Evolutionary conservation across 2,888 invertebrate genomes (phyloP).

Genomic region (Trachelus stipa): DNA sequence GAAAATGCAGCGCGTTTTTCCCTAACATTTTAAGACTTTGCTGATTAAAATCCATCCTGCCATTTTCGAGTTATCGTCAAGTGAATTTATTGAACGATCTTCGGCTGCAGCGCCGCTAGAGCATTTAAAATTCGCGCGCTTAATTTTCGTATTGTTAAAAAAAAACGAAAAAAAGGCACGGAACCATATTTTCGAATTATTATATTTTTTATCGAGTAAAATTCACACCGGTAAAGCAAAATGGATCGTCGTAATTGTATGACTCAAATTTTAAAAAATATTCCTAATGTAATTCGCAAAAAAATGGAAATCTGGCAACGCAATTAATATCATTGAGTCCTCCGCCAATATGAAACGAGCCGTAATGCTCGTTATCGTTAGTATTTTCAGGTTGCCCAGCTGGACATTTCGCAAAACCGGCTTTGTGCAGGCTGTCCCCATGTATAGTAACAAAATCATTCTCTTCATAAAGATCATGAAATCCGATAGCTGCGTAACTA

Average conservation of each 20-base stretch:
- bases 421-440: constrained; percentile 1
- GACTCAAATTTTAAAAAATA: too few species aligned
- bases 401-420: constrained; percentile 9
- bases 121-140: too few species aligned
- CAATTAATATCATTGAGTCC: constrained; percentile 11
- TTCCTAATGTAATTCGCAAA: not conserved
- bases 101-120: too few species aligned
- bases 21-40: too few species aligned
- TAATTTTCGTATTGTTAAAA: too few species aligned
- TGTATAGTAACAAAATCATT: constrained; percentile 11
- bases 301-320: not conserved
- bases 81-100: too few species aligned
- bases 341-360: not conserved
- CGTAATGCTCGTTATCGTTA: not conserved
- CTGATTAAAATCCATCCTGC: too few species aligned
- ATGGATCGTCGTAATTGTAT: not conserved
- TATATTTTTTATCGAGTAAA: too few species aligned
- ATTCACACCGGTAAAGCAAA: not conserved
- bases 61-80: too few species aligned
- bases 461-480: constrained; percentile 8
- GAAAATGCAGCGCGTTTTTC: too few species aligned
- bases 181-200: too few species aligned
- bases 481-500: constrained; percentile 1
- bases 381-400: not conserved
- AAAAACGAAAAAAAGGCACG: too few species aligned